A percentile compares a stretch with the other conserved stretches of the same genome.
Conservation (phyloP, 2,888 invertebrate species). For the Chromoteleia sp. region DNA sequence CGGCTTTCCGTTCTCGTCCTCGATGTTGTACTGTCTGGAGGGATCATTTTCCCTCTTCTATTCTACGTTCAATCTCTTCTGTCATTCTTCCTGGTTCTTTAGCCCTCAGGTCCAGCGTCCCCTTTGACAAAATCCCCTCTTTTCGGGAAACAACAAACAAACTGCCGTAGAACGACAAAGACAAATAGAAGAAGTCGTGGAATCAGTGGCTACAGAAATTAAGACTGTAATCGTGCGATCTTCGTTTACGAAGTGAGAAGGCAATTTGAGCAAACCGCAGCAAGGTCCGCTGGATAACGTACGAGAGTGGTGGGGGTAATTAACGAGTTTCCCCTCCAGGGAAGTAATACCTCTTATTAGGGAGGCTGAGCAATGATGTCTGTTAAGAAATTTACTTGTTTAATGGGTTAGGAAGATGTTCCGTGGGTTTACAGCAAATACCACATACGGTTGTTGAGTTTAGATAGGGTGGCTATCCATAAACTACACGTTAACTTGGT, state of each 20-base stretch:
- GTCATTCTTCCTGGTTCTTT: conserved; percentile 68
- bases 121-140: conserved; percentile 66
- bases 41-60: conserved; percentile 70
- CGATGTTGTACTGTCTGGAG: conserved; percentile 54
- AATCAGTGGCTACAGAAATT: conserved; percentile 68
- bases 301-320: conserved; percentile 80
- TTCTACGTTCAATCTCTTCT: conserved; percentile 57
- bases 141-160: conserved; percentile 78
- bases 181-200: conserved; percentile 47
- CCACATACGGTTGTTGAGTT: conserved; percentile 7
- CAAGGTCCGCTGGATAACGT: conserved; percentile 80
- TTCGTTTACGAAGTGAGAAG: conserved; percentile 79
- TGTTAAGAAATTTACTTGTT: conserved; percentile 57
- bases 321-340: conserved; percentile 82
- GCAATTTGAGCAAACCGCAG: conserved; percentile 81
- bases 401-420: conserved; percentile 44
- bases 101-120: conserved; percentile 67
- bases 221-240: conserved; percentile 74
- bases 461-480: conserved; percentile 17
- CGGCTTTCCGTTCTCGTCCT: conserved; percentile 72
- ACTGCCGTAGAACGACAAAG: conserved; percentile 64
- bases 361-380: conserved; percentile 54
- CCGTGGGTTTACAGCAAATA: conserved; percentile 34
- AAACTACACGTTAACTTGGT: conserved; percentile 18
- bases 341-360: conserved; percentile 84